These are phyloP conservation scores for Danionella dracula DNA, from an alignment of 2,797 vertebrate genomes.

Conservation along the genomic window DNA sequence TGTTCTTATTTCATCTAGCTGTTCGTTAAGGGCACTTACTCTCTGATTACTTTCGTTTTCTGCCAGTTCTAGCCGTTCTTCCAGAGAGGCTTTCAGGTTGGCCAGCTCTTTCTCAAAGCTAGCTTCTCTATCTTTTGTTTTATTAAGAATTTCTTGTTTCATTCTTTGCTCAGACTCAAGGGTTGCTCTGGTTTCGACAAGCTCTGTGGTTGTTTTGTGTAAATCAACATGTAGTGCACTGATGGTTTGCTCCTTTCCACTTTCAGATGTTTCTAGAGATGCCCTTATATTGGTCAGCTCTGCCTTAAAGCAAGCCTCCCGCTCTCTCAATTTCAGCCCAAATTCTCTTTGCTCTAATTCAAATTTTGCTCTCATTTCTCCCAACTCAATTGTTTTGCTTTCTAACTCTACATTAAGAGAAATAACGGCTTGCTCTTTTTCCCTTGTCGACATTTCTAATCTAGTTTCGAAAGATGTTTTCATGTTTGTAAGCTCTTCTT, in stretches of 20 bases:
- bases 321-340: not conserved
- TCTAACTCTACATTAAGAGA: not conserved
- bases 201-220: conserved; percentile 42
- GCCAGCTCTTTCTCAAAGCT: not conserved
- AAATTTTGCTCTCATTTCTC: conserved; percentile 45
- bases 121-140: not conserved
- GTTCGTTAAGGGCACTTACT: not conserved
- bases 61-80: conserved; percentile 48
- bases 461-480: conserved; percentile 3
- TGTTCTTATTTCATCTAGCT: conserved; percentile 66
- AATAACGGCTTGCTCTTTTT: conserved; percentile 9
- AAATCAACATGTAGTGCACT: conserved; percentile 21
- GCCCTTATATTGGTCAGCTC: conserved; percentile 50
- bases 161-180: conserved; percentile 11
- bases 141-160: conserved; percentile 3
- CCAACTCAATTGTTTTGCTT: not conserved
- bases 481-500: conserved; percentile 18
- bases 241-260: conserved; percentile 40
- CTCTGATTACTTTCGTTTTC: conserved; percentile 46
- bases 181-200: conserved; percentile 24
- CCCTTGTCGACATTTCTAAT: conserved; percentile 18
- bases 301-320: conserved; percentile 50
- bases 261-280: conserved; percentile 50
- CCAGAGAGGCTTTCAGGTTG: conserved; percentile 35
- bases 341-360: conserved; percentile 53